Percentiles rank a stretch among this genome's conserved stretches.
Evolutionary conservation across 2,888 invertebrate genomes (phyloP).

Genomic region (Lasioglossum calceatum): DNA sequence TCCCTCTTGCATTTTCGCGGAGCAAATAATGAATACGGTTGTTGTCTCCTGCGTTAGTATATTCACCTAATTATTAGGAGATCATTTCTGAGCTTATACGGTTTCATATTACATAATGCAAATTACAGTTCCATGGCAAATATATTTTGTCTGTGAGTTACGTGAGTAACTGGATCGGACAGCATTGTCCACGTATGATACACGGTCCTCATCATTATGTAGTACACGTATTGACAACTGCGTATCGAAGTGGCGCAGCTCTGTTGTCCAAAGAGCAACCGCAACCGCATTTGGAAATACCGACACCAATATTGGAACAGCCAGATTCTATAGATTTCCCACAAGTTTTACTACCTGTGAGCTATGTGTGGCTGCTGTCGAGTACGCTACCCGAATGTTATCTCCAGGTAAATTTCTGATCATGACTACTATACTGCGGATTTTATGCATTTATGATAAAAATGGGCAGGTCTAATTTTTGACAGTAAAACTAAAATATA

Average conservation of each 20-base stretch:
- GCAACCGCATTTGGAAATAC: constrained; percentile 87
- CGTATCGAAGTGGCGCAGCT: constrained; percentile 84
- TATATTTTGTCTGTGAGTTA: constrained; percentile 90
- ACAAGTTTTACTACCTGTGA: constrained; percentile 86
- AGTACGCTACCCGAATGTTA: constrained; percentile 87
- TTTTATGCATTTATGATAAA: no score
- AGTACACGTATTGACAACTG: constrained; percentile 87
- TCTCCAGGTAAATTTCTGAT: constrained; percentile 79
- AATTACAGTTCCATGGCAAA: constrained; percentile 90
- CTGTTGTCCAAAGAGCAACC: constrained; percentile 79
- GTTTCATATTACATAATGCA: constrained; percentile 31
- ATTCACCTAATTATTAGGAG: constrained; percentile 32
- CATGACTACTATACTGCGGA: no score
- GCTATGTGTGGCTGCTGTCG: constrained; percentile 90
- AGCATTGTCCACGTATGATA: constrained; percentile 91
- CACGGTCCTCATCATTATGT: constrained; percentile 91
- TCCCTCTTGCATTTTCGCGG: constrained; percentile 88
- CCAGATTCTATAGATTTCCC: constrained; percentile 72
- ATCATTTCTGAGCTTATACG: neutral
- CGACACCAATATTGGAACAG: constrained; percentile 89
- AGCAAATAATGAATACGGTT: constrained; percentile 90
- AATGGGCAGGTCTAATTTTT: no score
- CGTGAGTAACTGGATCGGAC: constrained; percentile 92
- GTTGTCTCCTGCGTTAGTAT: constrained; percentile 89
- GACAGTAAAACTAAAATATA: no score